These are phyloP conservation scores for Polyommatus icarus DNA, from an alignment of 2,888 invertebrate genomes.

Conservation along the genomic window DNA sequence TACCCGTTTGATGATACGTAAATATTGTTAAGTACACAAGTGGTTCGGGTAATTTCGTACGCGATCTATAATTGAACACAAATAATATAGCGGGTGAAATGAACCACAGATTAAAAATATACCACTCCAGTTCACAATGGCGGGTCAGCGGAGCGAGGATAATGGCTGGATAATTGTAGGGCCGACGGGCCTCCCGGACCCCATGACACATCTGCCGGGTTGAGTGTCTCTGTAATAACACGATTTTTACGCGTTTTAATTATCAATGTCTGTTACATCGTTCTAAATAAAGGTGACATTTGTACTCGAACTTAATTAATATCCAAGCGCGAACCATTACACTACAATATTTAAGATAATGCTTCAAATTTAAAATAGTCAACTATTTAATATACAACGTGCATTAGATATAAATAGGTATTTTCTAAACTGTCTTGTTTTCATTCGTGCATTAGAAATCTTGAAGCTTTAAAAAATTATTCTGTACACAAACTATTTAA, in stretches of 20 bases:
- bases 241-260: conserved; percentile 11
- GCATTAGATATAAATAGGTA: too few species aligned
- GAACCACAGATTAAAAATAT: conserved; percentile 43
- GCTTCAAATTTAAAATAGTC: too few species aligned
- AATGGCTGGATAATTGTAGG: conserved; percentile 18
- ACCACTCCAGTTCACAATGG: conserved; percentile 38
- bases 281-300: background rate
- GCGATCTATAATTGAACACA: conserved; percentile 36
- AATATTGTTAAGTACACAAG: conserved; percentile 19
- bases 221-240: conserved; percentile 12
- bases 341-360: too few species aligned
- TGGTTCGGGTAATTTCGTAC: conserved; percentile 16
- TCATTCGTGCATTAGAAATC: too few species aligned
- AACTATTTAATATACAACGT: too few species aligned
- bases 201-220: conserved; percentile 13
- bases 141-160: conserved; percentile 24
- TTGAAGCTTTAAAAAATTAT: too few species aligned
- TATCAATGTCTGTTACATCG: background rate
- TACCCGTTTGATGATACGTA: conserved; percentile 17
- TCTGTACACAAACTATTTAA: too few species aligned
- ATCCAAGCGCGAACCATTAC: background rate
- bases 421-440: too few species aligned
- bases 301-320: background rate
- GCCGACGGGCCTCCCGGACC: conserved; percentile 3
- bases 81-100: conserved; percentile 42